These are phyloP conservation scores for Oncopodura yosiiana DNA, from an alignment of 1,140 invertebrate species.

Conservation along the genomic window DNA sequence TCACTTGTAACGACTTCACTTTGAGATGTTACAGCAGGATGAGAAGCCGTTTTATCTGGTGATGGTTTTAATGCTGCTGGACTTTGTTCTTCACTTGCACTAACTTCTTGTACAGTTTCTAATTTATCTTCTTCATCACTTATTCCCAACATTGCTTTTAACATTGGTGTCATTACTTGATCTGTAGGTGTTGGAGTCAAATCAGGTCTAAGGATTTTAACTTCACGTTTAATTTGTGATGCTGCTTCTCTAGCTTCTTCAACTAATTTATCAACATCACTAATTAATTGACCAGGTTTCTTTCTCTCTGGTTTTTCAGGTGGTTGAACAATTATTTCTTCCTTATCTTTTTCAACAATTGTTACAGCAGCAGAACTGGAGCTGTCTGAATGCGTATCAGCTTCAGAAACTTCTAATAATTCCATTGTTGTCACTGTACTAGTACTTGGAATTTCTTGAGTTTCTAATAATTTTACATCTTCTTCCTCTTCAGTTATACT, in stretches of 20 bases:
- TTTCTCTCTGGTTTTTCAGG: constrained; percentile 11
- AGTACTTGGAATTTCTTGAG: not conserved
- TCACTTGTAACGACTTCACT: constrained; percentile 7
- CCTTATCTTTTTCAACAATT: not conserved
- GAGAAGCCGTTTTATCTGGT: not conserved
- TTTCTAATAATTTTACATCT: not conserved
- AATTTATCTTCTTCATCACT: constrained; percentile 28
- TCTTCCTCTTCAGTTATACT: no score
- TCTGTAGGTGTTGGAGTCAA: constrained; percentile 44
- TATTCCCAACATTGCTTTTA: constrained; percentile 31
- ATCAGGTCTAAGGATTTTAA: constrained; percentile 46
- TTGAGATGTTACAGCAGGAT: not conserved
- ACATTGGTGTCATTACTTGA: constrained; percentile 29
- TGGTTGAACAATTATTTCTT: not conserved
- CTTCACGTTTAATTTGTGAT: constrained; percentile 45
- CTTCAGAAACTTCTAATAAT: not conserved
- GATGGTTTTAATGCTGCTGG: not conserved
- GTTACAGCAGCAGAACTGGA: not conserved
- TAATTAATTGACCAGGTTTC: constrained; percentile 29
- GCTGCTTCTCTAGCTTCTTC: constrained; percentile 45
- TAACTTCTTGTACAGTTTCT: constrained; percentile 29
- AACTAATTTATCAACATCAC: constrained; percentile 43
- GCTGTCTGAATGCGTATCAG: not conserved
- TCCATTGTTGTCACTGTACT: no score
- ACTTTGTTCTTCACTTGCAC: constrained; percentile 20